phyloP scores from a whole-genome alignment of 1,140 invertebrate species.

The Drosophila pruinosa region DNA sequence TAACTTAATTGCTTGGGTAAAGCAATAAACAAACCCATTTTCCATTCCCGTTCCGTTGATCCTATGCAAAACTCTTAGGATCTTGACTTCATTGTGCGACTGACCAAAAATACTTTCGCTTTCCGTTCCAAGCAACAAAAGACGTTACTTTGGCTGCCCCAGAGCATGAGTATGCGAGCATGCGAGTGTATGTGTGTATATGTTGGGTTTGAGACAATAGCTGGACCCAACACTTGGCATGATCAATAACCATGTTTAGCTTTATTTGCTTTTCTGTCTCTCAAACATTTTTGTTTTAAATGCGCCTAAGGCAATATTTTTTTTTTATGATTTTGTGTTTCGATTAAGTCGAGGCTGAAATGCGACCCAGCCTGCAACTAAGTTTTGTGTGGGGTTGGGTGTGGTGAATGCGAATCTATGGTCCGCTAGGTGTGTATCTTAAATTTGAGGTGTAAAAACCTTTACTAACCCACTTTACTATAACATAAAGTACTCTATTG shows the following conservation, averaged over 20 bases:
- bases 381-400: conserved; percentile 33
- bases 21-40: conserved; percentile 49
- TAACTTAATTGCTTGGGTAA: conserved; percentile 51
- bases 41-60: background rate
- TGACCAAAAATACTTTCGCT: conserved; percentile 50
- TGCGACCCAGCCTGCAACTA: conserved; percentile 8
- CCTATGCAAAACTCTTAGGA: conserved; percentile 13
- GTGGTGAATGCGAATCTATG: conserved; percentile 25
- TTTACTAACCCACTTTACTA: conserved; percentile 40
- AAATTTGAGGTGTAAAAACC: conserved; percentile 42
- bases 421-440: conserved; percentile 28
- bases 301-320: conserved; percentile 6
- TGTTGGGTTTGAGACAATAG: conserved; percentile 28
- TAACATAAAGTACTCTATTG: background rate
- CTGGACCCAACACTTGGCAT: conserved; percentile 35
- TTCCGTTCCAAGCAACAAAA: conserved; percentile 28
- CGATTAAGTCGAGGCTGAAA: conserved; percentile 25
- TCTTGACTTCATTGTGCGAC: conserved; percentile 13
- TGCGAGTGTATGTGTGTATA: background rate
- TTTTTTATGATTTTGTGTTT: conserved; percentile 21
- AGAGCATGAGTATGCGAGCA: background rate
- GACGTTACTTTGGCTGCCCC: conserved; percentile 44
- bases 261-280: conserved; percentile 40
- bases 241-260: conserved; percentile 49
- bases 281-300: conserved; percentile 8